Evolutionary conservation across 2,888 invertebrate genomes (phyloP), one percentile per base, ranked within the genome.

Genomic region (Litoditis marina): DNA sequence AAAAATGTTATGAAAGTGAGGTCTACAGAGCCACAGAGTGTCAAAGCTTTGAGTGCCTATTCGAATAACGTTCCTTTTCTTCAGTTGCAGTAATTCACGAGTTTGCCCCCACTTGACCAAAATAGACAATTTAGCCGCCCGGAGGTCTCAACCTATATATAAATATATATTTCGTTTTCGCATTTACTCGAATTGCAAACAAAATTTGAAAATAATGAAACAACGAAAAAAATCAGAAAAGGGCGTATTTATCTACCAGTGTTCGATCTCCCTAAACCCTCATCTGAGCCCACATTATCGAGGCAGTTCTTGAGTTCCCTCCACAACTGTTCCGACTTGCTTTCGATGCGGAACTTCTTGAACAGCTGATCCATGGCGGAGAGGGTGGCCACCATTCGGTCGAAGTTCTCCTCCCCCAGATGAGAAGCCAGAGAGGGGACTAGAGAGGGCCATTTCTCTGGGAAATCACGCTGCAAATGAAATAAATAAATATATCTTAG

Each of bases 341-440:
- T 93, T 85, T 96, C 95, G 81, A 90, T 92, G 54, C 96, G 88
- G 85, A 98, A 76, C 51, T 74, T 76, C 42, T 94, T 93, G 86
- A 98, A 96, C 1, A 99, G 86, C 0, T 96, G 95, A 85, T 98
- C 94, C 0, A 92, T 94, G 0, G 96, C 96, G 73, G 91, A 89
- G 11, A 99, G 86, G 0, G 95, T 90, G 0, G 95, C 95, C 83
- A 95, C 94, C 66, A 96, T 94, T 0, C 93, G 87, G 83, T 92
- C 90, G 84, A 96, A 94, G 84, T 76, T 69, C 13, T 69, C 66
- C 5, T 66, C 59, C 8, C 44, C 52, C 32, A 96, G 93, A 82
- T 94, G 92, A 52, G 90, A 89, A 13, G 95, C 91, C 91, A 99
- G 92, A 83, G 94, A 91, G 36, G 90, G 88, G 30, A 98, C 90